Percentiles rank a stretch among this genome's conserved stretches.
Conservation (phyloP, 2,888 invertebrate species). For the Drosophila multiciliata region DNA sequence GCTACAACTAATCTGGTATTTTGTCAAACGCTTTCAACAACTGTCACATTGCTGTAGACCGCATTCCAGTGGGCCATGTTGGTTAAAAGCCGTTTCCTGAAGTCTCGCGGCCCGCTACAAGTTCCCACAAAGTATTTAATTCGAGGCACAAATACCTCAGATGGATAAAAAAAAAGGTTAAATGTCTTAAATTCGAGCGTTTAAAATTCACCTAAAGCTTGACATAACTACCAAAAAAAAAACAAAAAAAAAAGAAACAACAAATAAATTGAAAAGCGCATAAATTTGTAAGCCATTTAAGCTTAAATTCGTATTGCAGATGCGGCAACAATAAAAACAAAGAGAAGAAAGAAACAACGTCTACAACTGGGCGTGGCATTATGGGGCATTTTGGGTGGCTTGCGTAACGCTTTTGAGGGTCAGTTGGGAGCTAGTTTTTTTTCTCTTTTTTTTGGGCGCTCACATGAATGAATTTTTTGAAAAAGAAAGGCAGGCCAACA, state of each 20-base stretch:
- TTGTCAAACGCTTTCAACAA: conserved; percentile 52
- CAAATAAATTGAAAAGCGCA: conserved; percentile 57
- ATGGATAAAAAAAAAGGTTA: conserved; percentile 35
- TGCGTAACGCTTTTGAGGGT: conserved; percentile 64
- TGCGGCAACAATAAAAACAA: conserved; percentile 35
- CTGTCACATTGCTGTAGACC: conserved; percentile 34
- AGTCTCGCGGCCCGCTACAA: conserved; percentile 11
- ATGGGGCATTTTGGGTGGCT: conserved; percentile 24
- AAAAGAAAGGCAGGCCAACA: conserved; percentile 49
- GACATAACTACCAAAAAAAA: conserved; percentile 40
- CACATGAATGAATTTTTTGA: conserved; percentile 58
- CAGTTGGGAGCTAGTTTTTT: conserved; percentile 37
- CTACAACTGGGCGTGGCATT: conserved; percentile 68
- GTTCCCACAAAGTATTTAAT: conserved; percentile 11
- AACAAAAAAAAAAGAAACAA: conserved; percentile 1
- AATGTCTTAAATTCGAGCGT: not conserved
- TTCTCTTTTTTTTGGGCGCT: conserved; percentile 16
- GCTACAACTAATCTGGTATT: conserved; percentile 17
- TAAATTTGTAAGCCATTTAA: conserved; percentile 71
- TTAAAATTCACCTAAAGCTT: conserved; percentile 26
- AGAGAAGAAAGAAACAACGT: conserved; percentile 15
- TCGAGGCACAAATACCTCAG: conserved; percentile 10
- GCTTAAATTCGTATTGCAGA: conserved; percentile 32
- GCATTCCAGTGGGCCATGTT: conserved; percentile 44
- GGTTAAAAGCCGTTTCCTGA: conserved; percentile 35